Percentiles rank a stretch among this genome's conserved stretches.
phyloP scores from a whole-genome alignment of 2,888 invertebrate species.

The Scelioninae gen. 1 region DNA sequence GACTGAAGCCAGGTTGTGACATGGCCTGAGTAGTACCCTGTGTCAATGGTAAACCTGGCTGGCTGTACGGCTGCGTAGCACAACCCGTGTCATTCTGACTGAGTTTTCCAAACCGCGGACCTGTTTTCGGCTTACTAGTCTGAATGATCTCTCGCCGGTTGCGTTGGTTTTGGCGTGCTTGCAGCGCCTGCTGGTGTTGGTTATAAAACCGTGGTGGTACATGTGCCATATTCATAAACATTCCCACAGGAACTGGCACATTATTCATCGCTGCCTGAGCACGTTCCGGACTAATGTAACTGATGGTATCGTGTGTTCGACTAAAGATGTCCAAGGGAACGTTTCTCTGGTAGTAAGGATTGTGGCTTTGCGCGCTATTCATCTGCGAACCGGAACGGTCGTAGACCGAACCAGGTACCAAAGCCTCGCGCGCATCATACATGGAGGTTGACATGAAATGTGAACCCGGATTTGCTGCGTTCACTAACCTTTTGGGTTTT shows the following conservation, averaged over 20 bases:
- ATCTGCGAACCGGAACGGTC: slow-evolving; percentile 88
- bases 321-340: slow-evolving; percentile 87
- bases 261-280: slow-evolving; percentile 90
- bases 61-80: slow-evolving; percentile 88
- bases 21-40: slow-evolving; percentile 87
- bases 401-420: slow-evolving; percentile 97
- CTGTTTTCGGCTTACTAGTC: slow-evolving; percentile 72
- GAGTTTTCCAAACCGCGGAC: slow-evolving; percentile 82
- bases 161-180: slow-evolving; percentile 85
- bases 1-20: slow-evolving; percentile 87
- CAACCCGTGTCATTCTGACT: slow-evolving; percentile 88
- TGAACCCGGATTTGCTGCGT: slow-evolving; percentile 96
- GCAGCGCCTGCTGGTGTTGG: slow-evolving; percentile 89
- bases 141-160: slow-evolving; percentile 76
- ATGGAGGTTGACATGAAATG: slow-evolving; percentile 99
- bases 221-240: slow-evolving; percentile 96
- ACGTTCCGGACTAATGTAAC: slow-evolving; percentile 95
- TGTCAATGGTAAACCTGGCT: slow-evolving; percentile 84
- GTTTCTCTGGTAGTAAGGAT: slow-evolving; percentile 83
- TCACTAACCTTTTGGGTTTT: slow-evolving; percentile 97
- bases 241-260: slow-evolving; percentile 96
- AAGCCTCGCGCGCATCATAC: slow-evolving; percentile 97
- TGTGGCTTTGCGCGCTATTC: slow-evolving; percentile 81
- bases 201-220: slow-evolving; percentile 91
- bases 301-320: slow-evolving; percentile 94